These are phyloP conservation scores for Drosophila albomicans DNA, from an alignment of 1,140 invertebrate species.

Conservation along the genomic window DNA sequence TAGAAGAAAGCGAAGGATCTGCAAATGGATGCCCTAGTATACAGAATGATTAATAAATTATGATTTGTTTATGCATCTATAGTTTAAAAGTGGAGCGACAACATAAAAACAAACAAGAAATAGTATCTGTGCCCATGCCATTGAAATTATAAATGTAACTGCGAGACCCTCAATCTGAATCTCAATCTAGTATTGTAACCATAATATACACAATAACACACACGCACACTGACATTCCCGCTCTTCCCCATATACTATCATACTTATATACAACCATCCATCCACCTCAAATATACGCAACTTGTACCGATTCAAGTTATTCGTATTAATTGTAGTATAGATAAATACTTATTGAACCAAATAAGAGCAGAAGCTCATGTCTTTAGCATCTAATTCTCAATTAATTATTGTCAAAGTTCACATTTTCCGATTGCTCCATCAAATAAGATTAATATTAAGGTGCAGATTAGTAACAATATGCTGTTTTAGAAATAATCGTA, in stretches of 20 bases:
- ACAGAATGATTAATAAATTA: constrained; percentile 7
- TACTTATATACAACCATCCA: too few species aligned
- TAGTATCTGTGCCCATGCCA: background rate
- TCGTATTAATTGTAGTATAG: too few species aligned
- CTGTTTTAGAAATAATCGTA: too few species aligned
- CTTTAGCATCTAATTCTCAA: too few species aligned
- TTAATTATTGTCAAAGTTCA: too few species aligned
- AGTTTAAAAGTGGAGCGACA: constrained; percentile 33
- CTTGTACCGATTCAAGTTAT: too few species aligned
- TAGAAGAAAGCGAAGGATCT: background rate
- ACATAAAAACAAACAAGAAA: background rate
- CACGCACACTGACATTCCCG: constrained; percentile 13
- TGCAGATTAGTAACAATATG: too few species aligned
- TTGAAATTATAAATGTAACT: constrained; percentile 44
- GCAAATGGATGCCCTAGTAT: background rate
- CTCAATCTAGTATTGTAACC: constrained; percentile 26
- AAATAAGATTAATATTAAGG: too few species aligned
- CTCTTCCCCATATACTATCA: background rate
- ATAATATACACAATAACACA: background rate
- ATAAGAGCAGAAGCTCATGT: too few species aligned
- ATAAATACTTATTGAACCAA: too few species aligned
- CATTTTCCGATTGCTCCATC: too few species aligned
- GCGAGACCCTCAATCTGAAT: constrained; percentile 14
- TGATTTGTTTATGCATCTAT: constrained; percentile 39
- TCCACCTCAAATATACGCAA: too few species aligned